These are phyloP conservation scores for Subanguina moxae DNA, from an alignment of 1,140 invertebrate genomes.

Conservation along the genomic window DNA sequence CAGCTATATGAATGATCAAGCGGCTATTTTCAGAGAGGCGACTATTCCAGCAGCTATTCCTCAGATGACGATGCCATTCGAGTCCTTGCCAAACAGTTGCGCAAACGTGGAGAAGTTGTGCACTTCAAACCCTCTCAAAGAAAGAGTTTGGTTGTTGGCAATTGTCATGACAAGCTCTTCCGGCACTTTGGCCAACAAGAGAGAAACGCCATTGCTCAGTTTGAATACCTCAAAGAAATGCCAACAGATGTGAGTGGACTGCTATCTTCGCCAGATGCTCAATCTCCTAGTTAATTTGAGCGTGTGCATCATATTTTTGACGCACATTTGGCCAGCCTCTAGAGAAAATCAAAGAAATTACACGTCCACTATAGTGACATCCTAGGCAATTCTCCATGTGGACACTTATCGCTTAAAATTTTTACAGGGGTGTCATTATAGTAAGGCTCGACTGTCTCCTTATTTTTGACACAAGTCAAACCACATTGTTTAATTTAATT, in stretches of 20 bases:
- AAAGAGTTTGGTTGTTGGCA: constrained; percentile 5
- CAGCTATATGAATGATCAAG: too few species aligned
- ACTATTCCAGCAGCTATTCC: constrained; percentile 21
- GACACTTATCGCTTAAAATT: too few species aligned
- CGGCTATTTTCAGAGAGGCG: not conserved
- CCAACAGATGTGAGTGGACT: constrained; percentile 25
- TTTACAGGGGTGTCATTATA: too few species aligned
- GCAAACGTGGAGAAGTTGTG: constrained; percentile 12
- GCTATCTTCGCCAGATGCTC: constrained; percentile 14
- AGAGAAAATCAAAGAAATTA: too few species aligned
- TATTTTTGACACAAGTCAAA: too few species aligned
- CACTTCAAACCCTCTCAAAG: constrained; percentile 15
- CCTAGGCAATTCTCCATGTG: too few species aligned
- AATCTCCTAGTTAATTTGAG: too few species aligned
- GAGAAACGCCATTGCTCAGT: constrained; percentile 24
- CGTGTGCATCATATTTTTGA: too few species aligned
- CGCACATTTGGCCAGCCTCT: too few species aligned
- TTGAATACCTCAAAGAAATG: constrained; percentile 32
- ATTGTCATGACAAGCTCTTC: constrained; percentile 5
- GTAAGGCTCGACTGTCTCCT: too few species aligned
- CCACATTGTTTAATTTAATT: too few species aligned
- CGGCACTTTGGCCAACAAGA: constrained; percentile 28
- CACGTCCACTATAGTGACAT: too few species aligned
- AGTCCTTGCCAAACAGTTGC: constrained; percentile 22
- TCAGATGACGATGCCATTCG: constrained; percentile 26